Conservation (phyloP, 2,797 vertebrate species). For the Podargus strigoides region DNA sequence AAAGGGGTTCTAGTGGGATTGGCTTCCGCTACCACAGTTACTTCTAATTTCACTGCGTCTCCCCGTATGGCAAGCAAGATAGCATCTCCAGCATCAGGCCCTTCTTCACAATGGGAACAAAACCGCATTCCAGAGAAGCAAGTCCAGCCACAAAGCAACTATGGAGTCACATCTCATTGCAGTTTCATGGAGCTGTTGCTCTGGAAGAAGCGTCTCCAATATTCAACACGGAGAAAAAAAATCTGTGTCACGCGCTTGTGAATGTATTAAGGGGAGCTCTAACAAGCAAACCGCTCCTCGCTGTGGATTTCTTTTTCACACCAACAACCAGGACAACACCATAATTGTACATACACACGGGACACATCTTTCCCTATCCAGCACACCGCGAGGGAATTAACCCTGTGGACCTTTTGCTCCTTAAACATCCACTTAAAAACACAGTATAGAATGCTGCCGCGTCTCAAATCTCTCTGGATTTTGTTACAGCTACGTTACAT, state of each 20-base stretch:
- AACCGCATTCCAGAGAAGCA: neutral
- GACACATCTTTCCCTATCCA: neutral
- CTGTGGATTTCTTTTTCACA: neutral
- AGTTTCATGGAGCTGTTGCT: neutral
- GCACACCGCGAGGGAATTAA: rapidly evolving
- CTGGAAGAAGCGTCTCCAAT: neutral
- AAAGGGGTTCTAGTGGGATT: neutral
- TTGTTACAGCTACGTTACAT: rapidly evolving
- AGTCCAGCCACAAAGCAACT: neutral
- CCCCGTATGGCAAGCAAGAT: neutral
- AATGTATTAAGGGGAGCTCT: neutral
- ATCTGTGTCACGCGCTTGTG: rapidly evolving
- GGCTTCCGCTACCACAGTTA: neutral
- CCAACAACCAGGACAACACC: neutral
- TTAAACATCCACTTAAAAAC: neutral
- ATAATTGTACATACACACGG: rapidly evolving
- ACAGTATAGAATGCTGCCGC: rapidly evolving
- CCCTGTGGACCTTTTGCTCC: neutral
- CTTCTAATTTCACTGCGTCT: neutral
- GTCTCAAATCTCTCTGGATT: neutral
- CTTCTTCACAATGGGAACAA: neutral
- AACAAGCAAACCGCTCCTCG: neutral
- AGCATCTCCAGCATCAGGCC: rapidly evolving
- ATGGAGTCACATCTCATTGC: rapidly evolving
- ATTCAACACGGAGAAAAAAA: neutral